phyloP scores from a whole-genome alignment of 2,797 vertebrate species.

The Phrynocephalus vlangalii region DNA sequence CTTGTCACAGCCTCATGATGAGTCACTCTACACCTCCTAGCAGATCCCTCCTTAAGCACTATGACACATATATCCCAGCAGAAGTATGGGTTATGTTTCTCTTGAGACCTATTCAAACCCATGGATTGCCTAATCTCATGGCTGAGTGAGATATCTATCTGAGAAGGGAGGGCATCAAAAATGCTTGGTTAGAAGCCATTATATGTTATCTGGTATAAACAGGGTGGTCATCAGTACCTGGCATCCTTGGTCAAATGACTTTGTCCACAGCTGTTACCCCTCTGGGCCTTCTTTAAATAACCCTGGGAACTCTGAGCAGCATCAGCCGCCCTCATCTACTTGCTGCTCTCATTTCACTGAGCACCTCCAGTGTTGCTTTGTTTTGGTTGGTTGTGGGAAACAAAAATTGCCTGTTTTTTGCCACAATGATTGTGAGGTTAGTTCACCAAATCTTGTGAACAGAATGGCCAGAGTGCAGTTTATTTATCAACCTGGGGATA shows the following conservation, averaged over 20 bases:
- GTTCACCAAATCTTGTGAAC: not conserved
- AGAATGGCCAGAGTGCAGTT: not conserved
- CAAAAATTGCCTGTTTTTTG: not conserved
- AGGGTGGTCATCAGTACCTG: not conserved
- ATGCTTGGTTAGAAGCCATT: not conserved
- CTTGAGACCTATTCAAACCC: not conserved
- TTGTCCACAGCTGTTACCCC: not conserved
- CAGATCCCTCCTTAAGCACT: no score
- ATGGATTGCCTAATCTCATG: no score
- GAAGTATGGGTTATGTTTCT: no score
- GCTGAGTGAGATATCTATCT: no score
- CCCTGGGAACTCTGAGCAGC: not conserved
- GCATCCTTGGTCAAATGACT: not conserved
- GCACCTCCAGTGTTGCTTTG: not conserved
- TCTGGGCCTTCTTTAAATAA: not conserved
- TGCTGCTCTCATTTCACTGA: not conserved
- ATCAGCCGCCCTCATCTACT: not conserved
- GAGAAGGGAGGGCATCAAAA: not conserved
- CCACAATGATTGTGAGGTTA: not conserved
- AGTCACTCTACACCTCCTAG: no score
- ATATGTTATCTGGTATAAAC: not conserved
- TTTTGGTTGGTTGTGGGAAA: not conserved
- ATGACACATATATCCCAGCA: no score
- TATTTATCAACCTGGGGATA: not conserved
- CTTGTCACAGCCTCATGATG: no score